Conservation (phyloP, 2,888 invertebrate species). For the Amiota communis region DNA sequence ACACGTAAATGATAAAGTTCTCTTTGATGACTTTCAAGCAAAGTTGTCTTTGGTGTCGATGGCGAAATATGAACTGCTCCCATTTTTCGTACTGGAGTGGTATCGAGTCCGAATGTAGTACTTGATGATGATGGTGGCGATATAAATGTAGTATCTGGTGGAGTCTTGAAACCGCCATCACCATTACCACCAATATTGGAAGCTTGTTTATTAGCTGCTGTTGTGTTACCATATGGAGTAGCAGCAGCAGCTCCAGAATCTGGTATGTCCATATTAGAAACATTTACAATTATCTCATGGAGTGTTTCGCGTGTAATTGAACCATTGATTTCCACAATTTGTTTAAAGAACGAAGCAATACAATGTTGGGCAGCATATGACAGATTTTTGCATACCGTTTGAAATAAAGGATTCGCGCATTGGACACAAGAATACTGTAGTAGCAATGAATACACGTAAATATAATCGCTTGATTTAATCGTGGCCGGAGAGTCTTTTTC, state of each 20-base stretch:
- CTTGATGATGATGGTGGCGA: neutral
- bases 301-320: neutral
- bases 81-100: constrained; percentile 1
- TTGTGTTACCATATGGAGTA: constrained; percentile 3
- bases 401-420: constrained; percentile 61
- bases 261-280: neutral
- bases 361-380: constrained; percentile 57
- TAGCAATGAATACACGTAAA: constrained; percentile 69
- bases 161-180: neutral
- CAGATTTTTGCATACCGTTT: constrained; percentile 65
- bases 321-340: constrained; percentile 48
- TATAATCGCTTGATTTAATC: constrained; percentile 61
- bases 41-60: constrained; percentile 63
- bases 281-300: constrained; percentile 30
- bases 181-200: neutral
- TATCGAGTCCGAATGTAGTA: too few relatives aligned
- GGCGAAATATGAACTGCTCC: constrained; percentile 51
- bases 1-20: constrained; percentile 67
- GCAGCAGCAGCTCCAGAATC: too few relatives aligned
- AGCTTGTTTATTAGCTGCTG: constrained; percentile 8
- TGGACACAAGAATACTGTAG: constrained; percentile 70
- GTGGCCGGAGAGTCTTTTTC: too few relatives aligned
- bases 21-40: constrained; percentile 66
- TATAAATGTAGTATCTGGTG: neutral
- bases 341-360: constrained; percentile 64